A percentile compares a stretch with the other conserved stretches of the same genome.
phyloP scores from a whole-genome alignment of 2,888 invertebrate genomes.

The Thera britannica region DNA sequence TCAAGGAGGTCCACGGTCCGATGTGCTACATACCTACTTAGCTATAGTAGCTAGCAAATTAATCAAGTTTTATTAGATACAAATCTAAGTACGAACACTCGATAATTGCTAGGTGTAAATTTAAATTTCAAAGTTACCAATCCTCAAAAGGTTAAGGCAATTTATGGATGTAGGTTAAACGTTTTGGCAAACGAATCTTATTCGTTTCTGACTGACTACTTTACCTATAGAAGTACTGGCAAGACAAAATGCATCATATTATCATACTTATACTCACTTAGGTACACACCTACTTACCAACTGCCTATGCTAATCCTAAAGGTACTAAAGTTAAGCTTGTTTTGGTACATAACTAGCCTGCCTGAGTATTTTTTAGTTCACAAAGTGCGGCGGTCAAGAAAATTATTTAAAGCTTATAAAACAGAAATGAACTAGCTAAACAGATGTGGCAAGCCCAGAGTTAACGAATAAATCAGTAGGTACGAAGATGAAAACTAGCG shows the following conservation, averaged over 20 bases:
- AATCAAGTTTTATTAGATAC: slow-evolving; percentile 30
- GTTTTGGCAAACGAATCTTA: slow-evolving; percentile 6
- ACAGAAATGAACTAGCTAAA: too few species aligned
- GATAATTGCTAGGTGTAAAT: slow-evolving; percentile 11
- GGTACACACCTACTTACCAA: too few species aligned
- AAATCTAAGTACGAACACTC: slow-evolving; percentile 14
- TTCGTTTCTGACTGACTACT: not conserved
- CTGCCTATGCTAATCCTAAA: too few species aligned
- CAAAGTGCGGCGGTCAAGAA: too few species aligned
- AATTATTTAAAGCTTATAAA: too few species aligned
- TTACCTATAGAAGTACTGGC: not conserved
- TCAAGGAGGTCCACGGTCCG: slow-evolving; percentile 68
- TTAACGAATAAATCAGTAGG: not conserved
- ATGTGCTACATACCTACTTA: slow-evolving; percentile 54
- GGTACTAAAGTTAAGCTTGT: too few species aligned
- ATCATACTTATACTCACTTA: too few species aligned
- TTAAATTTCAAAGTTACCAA: not conserved
- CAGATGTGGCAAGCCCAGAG: too few species aligned
- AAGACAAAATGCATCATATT: not conserved
- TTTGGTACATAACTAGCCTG: too few species aligned
- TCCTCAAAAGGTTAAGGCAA: slow-evolving; percentile 13
- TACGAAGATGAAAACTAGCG: slow-evolving; percentile 6
- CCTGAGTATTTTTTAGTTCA: too few species aligned
- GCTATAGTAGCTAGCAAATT: slow-evolving; percentile 29
- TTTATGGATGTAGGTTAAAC: slow-evolving; percentile 33